These are phyloP conservation scores for Ammodytes dubius DNA, from an alignment of 2,113 vertebrate species.

Conservation along the genomic window DNA sequence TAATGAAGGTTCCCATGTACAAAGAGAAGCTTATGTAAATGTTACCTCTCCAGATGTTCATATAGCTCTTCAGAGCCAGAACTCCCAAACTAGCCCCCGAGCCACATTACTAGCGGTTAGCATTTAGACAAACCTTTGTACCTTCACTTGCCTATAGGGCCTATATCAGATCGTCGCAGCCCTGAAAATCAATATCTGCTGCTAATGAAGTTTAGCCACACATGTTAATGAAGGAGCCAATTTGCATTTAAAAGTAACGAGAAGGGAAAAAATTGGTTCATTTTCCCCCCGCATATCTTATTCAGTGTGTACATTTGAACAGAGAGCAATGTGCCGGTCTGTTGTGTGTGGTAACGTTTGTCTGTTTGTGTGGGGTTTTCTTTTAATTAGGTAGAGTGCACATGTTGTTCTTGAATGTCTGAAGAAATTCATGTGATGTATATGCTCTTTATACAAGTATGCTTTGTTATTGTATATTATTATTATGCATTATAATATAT, in stretches of 20 bases:
- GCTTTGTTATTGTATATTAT: neutral
- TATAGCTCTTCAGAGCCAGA: constrained; percentile 72
- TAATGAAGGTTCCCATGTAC: constrained; percentile 82
- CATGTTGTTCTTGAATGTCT: constrained; percentile 47
- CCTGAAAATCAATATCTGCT: constrained; percentile 83
- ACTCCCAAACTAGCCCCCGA: constrained; percentile 65
- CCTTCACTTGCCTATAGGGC: constrained; percentile 81
- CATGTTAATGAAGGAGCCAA: constrained; percentile 84
- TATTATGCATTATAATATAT: too few relatives aligned
- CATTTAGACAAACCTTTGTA: constrained; percentile 88
- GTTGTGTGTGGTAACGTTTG: constrained; percentile 62
- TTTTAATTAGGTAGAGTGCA: constrained; percentile 49
- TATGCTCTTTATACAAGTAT: neutral
- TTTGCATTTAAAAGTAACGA: constrained; percentile 87
- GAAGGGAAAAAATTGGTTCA: constrained; percentile 73
- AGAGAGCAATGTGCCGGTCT: constrained; percentile 59
- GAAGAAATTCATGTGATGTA: constrained; percentile 21
- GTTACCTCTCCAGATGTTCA: constrained; percentile 86
- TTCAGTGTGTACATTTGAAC: constrained; percentile 75
- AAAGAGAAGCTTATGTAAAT: constrained; percentile 86
- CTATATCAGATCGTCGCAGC: constrained; percentile 73
- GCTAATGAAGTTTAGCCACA: constrained; percentile 85
- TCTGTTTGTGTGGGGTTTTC: constrained; percentile 59
- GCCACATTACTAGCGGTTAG: constrained; percentile 78
- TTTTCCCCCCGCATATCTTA: constrained; percentile 74